These are phyloP conservation scores for Drymonia ruficornis DNA, from an alignment of 2,888 invertebrate species.

Conservation along the genomic window DNA sequence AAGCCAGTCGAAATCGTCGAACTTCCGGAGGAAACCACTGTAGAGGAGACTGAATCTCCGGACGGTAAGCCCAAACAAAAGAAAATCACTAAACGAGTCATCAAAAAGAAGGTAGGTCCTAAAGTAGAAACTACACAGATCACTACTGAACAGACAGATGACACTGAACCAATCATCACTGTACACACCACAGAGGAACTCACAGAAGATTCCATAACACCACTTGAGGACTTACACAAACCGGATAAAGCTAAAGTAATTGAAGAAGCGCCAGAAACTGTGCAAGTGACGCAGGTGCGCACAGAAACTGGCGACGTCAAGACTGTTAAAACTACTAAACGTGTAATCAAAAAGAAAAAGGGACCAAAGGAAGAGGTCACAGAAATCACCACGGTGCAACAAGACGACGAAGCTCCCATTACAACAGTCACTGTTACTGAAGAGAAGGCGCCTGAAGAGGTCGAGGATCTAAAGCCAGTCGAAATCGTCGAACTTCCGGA, in stretches of 20 bases:
- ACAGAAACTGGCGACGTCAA: slow-evolving; percentile 34
- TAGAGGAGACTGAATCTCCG: slow-evolving; percentile 53
- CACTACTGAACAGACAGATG: slow-evolving; percentile 33
- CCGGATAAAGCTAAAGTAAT: slow-evolving; percentile 27
- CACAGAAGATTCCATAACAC: slow-evolving; percentile 28
- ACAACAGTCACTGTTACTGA: slow-evolving; percentile 21
- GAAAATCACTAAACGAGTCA: slow-evolving; percentile 49
- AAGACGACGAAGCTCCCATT: slow-evolving; percentile 36
- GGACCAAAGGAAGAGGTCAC: slow-evolving; percentile 34
- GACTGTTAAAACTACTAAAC: slow-evolving; percentile 37
- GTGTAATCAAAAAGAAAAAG: slow-evolving; percentile 46
- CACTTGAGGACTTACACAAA: slow-evolving; percentile 21
- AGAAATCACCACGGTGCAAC: slow-evolving; percentile 41
- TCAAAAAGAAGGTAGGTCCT: slow-evolving; percentile 51
- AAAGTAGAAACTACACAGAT: slow-evolving; percentile 42
- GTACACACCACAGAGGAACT: slow-evolving; percentile 47
- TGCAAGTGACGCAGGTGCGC: slow-evolving; percentile 40
- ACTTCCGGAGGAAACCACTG: slow-evolving; percentile 43
- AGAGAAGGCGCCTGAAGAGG: background rate
- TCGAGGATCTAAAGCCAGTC: background rate
- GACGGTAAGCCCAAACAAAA: slow-evolving; percentile 47
- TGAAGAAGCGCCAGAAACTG: slow-evolving; percentile 40
- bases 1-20: slow-evolving; percentile 33
- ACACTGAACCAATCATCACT: slow-evolving; percentile 38
- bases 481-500: slow-evolving; percentile 13